Evolutionary conservation across 1,140 invertebrate genomes (phyloP), one percentile per base, ranked within the genome.

Genomic region (Aphelenchoides avenae): DNA sequence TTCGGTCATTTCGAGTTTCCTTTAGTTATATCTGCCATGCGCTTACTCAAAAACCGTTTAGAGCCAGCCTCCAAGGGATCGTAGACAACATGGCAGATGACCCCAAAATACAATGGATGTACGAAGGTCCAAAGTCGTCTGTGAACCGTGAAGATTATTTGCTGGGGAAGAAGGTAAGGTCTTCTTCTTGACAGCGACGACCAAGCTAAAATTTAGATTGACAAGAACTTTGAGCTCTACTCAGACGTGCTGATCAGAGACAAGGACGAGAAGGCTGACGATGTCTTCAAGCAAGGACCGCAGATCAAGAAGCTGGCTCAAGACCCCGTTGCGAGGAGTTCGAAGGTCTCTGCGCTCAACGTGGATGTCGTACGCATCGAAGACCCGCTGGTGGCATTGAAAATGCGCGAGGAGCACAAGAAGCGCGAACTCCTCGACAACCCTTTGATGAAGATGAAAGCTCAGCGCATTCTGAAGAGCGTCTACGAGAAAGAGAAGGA

Each of bases 91-190:
- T n/a, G n/a, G n/a, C n/a, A n/a, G n/a, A n/a, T n/a, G n/a, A n/a
- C n/a, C n/a, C n/a, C n/a, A 57, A 65, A 9, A 44, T 66, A 39
- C 13, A 56, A 18, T 67, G 64, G 64, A 67, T 67, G 66, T 70
- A 70, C 36, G 64, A 70, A 5, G 64, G 64, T 4, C 15, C 66
- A 26, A 70, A 70, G 27, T 64, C 64, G 3, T 13, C 37, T 26
- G 66, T 67, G 11, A 68, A 67, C 29, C 29, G 66, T 9, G 64
- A 67, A 26, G 64, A 67, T 31, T 67, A 67, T 66, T 42, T 67
- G 27, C 37, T 70, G 18, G 64, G 64, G 4, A 68, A 70, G 52
- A 70, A 52, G 53, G 64, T 67, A 5, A 26, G 61, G 36, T 61
- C 15, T 22, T 13, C 18, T 36, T 46, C 34, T 4, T 41, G 7